phyloP scores from a whole-genome alignment of 2,888 invertebrate species.

The Spicauda simplicius region DNA sequence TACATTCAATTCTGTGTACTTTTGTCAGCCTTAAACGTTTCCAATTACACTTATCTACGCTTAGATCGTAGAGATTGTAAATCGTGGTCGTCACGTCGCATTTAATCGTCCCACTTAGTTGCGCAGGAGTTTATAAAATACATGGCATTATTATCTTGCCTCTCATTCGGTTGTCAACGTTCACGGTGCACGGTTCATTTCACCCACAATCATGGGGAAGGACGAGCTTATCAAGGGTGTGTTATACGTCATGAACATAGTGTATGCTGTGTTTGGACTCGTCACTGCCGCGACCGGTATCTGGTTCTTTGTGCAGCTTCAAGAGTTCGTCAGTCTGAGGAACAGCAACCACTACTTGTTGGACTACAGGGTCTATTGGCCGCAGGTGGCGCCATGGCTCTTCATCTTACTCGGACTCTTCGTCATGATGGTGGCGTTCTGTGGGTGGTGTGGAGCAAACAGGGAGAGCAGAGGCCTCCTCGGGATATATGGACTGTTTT shows the following conservation, averaged over 20 bases:
- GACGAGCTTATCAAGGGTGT: slow-evolving; percentile 73
- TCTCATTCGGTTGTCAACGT: slow-evolving; percentile 71
- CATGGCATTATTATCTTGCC: slow-evolving; percentile 60
- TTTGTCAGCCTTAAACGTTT: neutral
- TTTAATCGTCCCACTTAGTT: slow-evolving; percentile 52
- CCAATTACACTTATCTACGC: neutral
- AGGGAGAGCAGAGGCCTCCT: slow-evolving; percentile 72
- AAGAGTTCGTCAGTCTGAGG: slow-evolving; percentile 72
- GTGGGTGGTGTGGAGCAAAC: slow-evolving; percentile 75
- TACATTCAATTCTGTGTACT: neutral
- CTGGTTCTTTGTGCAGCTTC: slow-evolving; percentile 79
- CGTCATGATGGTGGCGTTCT: slow-evolving; percentile 73
- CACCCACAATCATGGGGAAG: slow-evolving; percentile 64
- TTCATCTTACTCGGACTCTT: slow-evolving; percentile 73
- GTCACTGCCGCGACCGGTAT: slow-evolving; percentile 75
- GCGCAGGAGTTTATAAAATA: slow-evolving; percentile 71
- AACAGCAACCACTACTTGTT: slow-evolving; percentile 77
- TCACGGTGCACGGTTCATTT: slow-evolving; percentile 58
- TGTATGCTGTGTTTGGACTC: slow-evolving; percentile 76
- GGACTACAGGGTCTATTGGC: slow-evolving; percentile 80
- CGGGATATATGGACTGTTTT: slow-evolving; percentile 70
- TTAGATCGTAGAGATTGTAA: slow-evolving; percentile 26
- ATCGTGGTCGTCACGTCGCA: slow-evolving; percentile 43
- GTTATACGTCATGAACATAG: slow-evolving; percentile 71
- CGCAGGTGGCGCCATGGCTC: slow-evolving; percentile 80